phyloP scores from a whole-genome alignment of 92 coral and sea anemone genomes.

The Phymanthus crucifer region DNA sequence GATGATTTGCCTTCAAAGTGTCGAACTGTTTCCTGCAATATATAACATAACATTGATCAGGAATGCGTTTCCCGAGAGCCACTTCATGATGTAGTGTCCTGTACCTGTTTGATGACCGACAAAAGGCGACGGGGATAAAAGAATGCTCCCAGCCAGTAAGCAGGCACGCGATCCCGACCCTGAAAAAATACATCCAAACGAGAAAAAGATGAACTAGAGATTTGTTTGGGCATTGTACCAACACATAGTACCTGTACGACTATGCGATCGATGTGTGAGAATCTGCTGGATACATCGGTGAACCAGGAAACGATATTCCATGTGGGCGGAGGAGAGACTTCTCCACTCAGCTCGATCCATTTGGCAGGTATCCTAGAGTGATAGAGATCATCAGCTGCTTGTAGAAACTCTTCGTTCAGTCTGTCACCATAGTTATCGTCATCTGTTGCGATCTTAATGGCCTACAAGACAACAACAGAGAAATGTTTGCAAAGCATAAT shows the following conservation, averaged over 20 bases:
- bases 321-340: conserved; percentile 82
- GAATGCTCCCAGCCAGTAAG: conserved; percentile 98
- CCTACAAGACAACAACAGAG: conserved; percentile 33
- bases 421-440: conserved; percentile 86
- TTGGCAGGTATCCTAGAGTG: conserved; percentile 80
- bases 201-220: neutral
- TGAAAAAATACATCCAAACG: conserved; percentile 5
- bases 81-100: neutral
- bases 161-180: conserved; percentile 99
- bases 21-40: conserved; percentile 82
- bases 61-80: neutral
- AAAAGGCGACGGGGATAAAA: conserved; percentile 93
- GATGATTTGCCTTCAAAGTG: conserved; percentile 77
- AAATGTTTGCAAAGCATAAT: neutral
- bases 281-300: conserved; percentile 81
- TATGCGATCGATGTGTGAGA: conserved; percentile 88
- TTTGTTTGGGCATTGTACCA: neutral
- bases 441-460: conserved; percentile 80
- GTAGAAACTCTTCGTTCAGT: conserved; percentile 75
- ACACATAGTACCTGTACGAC: conserved; percentile 73
- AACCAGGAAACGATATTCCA: conserved; percentile 96
- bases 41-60: neutral
- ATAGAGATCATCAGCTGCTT: conserved; percentile 81
- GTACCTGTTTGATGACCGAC: conserved; percentile 85
- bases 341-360: conserved; percentile 83